A percentile compares a stretch with the other conserved stretches of the same genome.
These are phyloP conservation scores for Poliocrania exsul DNA, from an alignment of 2,797 vertebrate species.

Conservation along the genomic window DNA sequence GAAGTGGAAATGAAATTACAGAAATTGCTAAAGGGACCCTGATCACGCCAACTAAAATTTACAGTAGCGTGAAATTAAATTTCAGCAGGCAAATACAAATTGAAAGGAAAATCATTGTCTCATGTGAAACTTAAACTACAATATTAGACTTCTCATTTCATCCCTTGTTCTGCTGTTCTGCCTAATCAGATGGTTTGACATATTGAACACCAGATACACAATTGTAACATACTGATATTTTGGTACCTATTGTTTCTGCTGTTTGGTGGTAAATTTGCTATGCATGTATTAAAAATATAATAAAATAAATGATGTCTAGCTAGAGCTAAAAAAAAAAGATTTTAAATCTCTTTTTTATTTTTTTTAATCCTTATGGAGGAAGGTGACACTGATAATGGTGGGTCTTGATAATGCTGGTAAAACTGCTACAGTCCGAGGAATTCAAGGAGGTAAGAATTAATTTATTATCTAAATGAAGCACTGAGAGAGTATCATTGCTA, in stretches of 20 bases:
- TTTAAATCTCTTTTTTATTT: not conserved
- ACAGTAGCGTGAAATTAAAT: not conserved
- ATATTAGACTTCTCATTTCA: not conserved
- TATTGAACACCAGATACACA: not conserved
- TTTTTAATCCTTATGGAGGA: conserved; percentile 70
- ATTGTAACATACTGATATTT: not conserved
- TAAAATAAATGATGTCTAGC: not conserved
- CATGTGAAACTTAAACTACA: not conserved
- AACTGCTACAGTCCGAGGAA: conserved; percentile 82
- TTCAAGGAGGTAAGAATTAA: conserved; percentile 79
- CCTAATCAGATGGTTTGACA: not conserved
- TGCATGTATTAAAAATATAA: not conserved
- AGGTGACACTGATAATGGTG: conserved; percentile 84
- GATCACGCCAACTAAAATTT: not conserved
- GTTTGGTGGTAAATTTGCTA: not conserved
- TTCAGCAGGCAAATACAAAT: not conserved
- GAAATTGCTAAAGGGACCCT: not conserved
- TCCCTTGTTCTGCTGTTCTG: not conserved
- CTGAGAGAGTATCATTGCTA: not conserved
- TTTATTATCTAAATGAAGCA: not conserved
- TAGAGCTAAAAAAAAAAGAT: not conserved
- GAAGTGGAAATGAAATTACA: not conserved
- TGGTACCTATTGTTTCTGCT: not conserved
- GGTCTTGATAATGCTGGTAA: conserved; percentile 85
- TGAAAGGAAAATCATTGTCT: not conserved